Conservation (phyloP, 2,113 vertebrate species). For the Sus scrofa region T2T-Sscrofa CM000812.6:72591001-72591500, state of each 20-base stretch:
- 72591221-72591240: not conserved
- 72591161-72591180: not conserved
- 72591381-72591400: conserved; percentile 32
- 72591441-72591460: not conserved
- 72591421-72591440: not conserved
- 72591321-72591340: not conserved
- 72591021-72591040: too few relatives aligned
- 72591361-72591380: conserved; percentile 34
- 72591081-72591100: not conserved
- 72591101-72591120: not conserved
- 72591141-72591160: not conserved
- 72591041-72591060: too few relatives aligned
- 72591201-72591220: not conserved
- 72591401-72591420: not conserved
- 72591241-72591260: not conserved
- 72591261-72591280: not conserved
- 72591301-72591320: not conserved
- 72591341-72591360: not conserved
- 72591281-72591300: not conserved
- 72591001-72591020: too few relatives aligned
- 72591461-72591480: not conserved
- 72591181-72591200: not conserved
- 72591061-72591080: not conserved
- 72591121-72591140: not conserved
- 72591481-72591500: not conserved